phyloP scores from a whole-genome alignment of 2,797 vertebrate genomes.

The Rhinatrema bivittatum region DNA sequence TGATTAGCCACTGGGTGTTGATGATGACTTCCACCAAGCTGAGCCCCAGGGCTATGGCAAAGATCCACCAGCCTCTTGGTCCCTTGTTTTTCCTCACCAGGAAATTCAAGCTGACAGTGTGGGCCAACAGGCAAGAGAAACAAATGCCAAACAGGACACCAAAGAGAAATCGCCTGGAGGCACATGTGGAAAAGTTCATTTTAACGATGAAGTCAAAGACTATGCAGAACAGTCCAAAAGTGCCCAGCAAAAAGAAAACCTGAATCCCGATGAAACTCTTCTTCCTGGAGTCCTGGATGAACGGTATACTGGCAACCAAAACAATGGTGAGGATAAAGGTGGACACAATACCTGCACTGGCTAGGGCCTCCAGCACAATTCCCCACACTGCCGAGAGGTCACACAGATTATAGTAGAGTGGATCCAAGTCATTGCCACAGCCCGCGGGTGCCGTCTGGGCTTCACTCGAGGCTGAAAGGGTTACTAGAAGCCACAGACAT shows the following conservation, averaged over 20 bases:
- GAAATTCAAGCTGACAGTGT: conserved; percentile 71
- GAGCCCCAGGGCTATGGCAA: conserved; percentile 60
- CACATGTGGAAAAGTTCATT: conserved; percentile 76
- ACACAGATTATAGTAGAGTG: conserved; percentile 86
- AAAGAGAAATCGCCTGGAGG: conserved; percentile 83
- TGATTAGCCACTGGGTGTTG: conserved; percentile 88
- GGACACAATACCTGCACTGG: conserved; percentile 63
- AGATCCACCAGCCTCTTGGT: conserved; percentile 64
- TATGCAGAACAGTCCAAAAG: conserved; percentile 80
- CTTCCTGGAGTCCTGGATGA: conserved; percentile 58
- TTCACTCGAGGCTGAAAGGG: conserved; percentile 13
- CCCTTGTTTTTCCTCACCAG: conserved; percentile 52
- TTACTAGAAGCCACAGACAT: conserved; percentile 20
- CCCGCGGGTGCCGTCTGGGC: conserved; percentile 45
- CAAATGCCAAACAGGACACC: conserved; percentile 83
- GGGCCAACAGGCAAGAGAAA: conserved; percentile 80
- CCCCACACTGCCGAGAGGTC: conserved; percentile 74
- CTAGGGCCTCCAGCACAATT: conserved; percentile 76
- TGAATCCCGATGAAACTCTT: conserved; percentile 66
- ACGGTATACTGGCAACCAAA: conserved; percentile 80
- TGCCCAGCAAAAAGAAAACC: conserved; percentile 67
- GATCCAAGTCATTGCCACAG: conserved; percentile 62
- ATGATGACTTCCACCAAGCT: conserved; percentile 83
- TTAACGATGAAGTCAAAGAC: conserved; percentile 83
- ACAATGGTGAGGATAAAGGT: conserved; percentile 72